A percentile compares a stretch with the other conserved stretches of the same genome.
Evolutionary conservation across 2,888 invertebrate species (phyloP).

Genomic region (Frankliniella intonsa): DNA sequence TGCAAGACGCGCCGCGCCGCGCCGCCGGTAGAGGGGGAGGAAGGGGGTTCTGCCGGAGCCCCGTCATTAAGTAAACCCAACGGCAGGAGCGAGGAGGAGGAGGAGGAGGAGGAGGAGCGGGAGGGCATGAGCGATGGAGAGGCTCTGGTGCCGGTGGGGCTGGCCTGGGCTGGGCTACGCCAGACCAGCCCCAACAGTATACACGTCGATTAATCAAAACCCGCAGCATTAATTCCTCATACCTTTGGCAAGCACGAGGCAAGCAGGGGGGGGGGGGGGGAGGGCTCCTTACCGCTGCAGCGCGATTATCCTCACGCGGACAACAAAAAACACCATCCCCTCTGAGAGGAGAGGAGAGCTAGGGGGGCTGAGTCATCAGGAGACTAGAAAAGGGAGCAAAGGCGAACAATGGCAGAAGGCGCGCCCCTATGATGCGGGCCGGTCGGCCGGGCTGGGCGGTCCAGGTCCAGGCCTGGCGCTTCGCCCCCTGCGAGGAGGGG

Average conservation of each 20-base stretch:
- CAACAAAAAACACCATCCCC: too few relatives aligned
- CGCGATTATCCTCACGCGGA: background rate
- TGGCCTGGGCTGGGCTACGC: background rate
- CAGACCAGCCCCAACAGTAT: background rate
- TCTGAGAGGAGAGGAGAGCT: too few relatives aligned
- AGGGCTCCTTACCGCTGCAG: background rate
- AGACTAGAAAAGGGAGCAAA: background rate
- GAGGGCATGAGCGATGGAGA: background rate
- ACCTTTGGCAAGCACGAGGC: background rate
- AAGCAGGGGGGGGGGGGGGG: background rate
- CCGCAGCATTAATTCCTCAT: conserved; percentile 2
- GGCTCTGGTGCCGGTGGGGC: background rate
- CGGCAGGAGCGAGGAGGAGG: background rate
- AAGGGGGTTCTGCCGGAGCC: background rate
- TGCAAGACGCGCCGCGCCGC: background rate
- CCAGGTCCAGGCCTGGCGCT: too few relatives aligned
- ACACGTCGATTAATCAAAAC: conserved; percentile 14
- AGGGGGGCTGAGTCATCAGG: background rate
- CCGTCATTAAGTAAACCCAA: conserved; percentile 15
- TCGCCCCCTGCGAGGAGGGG: too few relatives aligned
- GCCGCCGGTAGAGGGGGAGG: background rate
- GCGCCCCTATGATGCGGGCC: too few relatives aligned
- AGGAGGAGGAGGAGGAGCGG: background rate
- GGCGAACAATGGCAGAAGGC: too few relatives aligned
- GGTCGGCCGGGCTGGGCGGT: too few relatives aligned